Base-by-base conservation (phyloP, 2,888 invertebrate species). In the Nudaria mundana region DNA sequence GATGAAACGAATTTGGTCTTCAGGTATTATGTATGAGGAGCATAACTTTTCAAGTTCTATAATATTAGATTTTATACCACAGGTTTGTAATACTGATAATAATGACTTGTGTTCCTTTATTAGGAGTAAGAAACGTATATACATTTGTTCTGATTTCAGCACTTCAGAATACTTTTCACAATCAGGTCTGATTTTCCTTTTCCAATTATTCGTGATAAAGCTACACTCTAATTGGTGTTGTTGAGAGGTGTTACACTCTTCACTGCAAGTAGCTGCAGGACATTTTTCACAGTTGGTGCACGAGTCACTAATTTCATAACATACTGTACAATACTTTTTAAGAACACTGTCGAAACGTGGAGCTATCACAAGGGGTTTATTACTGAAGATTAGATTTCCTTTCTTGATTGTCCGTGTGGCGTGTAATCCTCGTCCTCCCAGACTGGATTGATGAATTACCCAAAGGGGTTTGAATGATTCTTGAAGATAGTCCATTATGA, bases 341-440 rank as follows among this genome's bases (percentile, higher is more conserved):
- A 81, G 73, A 16, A 81, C 76, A 35, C 75, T 77, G 44, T 90
- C 82, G 5, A 89, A 88, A 30, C 93, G 89, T 0, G 94, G 93
- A 1, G 94, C 94, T 16, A 92, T 66, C 2, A 93, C 83, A 12
- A 95, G 66, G 0, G 95, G 92, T 35, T 80, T 84, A 67, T 95
- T 95, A 13, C 79, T 75, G 65, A 93, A 94, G 46, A 95, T 91
- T 3, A 93, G 62, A 56, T 92, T 91, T 34, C 94, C 94, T 36
- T 79, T 76, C 43, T 83, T 75, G 31, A 95, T 92, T 52, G 91
- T 86, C 38, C 90, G 81, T 1, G 79, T 83, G 16, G 94, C 93
- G 56, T 94, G 92, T 12, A 95, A 60, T 15, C 95, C 95, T 49
- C 94, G 91, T 11, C 94, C 95, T 14, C 93, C 91, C 8, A 93